Percentiles rank a stretch among this genome's conserved stretches.
These are phyloP conservation scores for Sinosuthora webbiana DNA, from an alignment of 2,113 vertebrate species.

Conservation along the genomic window DNA sequence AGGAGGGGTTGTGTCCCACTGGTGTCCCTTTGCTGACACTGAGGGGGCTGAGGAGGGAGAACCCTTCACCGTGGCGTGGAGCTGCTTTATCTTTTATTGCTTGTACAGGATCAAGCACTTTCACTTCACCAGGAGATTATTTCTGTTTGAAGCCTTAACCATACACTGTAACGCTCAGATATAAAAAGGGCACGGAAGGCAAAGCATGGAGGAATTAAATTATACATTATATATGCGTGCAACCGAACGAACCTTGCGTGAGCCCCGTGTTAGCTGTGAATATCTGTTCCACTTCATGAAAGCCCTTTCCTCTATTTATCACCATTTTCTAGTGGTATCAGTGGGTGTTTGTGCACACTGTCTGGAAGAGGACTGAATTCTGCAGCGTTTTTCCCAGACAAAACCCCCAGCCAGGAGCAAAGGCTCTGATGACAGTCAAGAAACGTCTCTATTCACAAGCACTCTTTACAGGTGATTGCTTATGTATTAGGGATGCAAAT, in stretches of 20 bases:
- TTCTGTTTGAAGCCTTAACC: slow-evolving; percentile 54
- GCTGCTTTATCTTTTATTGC: slow-evolving; percentile 13
- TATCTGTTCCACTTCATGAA: slow-evolving; percentile 44
- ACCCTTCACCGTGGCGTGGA: neutral
- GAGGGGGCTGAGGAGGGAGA: neutral
- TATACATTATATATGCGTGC: neutral
- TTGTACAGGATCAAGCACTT: slow-evolving; percentile 28
- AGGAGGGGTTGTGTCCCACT: neutral
- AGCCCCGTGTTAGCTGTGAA: neutral
- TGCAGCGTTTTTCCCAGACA: neutral
- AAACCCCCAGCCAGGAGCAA: neutral
- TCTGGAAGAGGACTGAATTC: neutral
- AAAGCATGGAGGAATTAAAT: slow-evolving; percentile 38
- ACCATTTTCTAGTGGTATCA: neutral
- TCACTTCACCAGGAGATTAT: slow-evolving; percentile 54
- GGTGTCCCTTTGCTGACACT: neutral
- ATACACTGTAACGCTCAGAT: neutral
- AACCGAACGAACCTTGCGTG: neutral
- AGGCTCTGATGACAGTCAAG: neutral
- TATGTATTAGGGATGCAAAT: slow-evolving; percentile 25
- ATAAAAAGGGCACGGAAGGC: neutral
- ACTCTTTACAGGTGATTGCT: slow-evolving; percentile 46
- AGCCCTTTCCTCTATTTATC: slow-evolving; percentile 15
- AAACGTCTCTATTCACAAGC: neutral
- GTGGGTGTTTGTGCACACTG: neutral